Conservation (phyloP, 37 sponge, comb jelly and placozoan species). For the Bolinopsis microptera region DNA sequence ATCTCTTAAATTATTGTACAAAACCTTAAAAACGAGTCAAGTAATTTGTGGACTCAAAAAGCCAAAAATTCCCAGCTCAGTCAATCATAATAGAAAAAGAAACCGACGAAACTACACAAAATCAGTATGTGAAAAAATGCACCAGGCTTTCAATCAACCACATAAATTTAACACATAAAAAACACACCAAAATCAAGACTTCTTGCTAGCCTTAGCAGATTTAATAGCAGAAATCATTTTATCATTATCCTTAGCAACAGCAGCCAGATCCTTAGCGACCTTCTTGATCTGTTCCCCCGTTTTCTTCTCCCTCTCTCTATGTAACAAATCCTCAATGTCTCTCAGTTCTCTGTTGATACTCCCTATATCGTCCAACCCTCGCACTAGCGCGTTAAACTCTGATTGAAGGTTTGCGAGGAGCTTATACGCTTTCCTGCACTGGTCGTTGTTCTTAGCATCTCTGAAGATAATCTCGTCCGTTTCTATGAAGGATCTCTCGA, state of each 20-base stretch:
- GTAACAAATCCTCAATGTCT: constrained; percentile 39
- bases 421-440: constrained; percentile 18
- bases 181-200: not conserved
- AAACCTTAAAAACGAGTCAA: too few relatives aligned
- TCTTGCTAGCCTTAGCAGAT: constrained; percentile 1
- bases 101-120: too few relatives aligned
- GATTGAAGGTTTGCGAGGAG: constrained; percentile 59
- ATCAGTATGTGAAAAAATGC: too few relatives aligned
- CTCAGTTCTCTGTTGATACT: constrained; percentile 44
- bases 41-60: too few relatives aligned
- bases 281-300: not conserved
- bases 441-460: constrained; percentile 61
- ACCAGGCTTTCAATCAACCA: too few relatives aligned
- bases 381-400: constrained; percentile 59
- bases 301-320: constrained; percentile 34
- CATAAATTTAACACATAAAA: not conserved
- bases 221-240: not conserved
- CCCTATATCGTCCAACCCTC: constrained; percentile 48
- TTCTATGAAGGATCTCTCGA: constrained; percentile 48
- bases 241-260: constrained; percentile 31
- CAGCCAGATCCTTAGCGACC: not conserved
- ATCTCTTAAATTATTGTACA: too few relatives aligned
- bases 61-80: too few relatives aligned
- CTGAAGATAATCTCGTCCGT: constrained; percentile 56
- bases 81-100: too few relatives aligned